Base-by-base conservation (phyloP, 2,888 invertebrate genomes). In the Caenorhabditis sp. region DNA sequence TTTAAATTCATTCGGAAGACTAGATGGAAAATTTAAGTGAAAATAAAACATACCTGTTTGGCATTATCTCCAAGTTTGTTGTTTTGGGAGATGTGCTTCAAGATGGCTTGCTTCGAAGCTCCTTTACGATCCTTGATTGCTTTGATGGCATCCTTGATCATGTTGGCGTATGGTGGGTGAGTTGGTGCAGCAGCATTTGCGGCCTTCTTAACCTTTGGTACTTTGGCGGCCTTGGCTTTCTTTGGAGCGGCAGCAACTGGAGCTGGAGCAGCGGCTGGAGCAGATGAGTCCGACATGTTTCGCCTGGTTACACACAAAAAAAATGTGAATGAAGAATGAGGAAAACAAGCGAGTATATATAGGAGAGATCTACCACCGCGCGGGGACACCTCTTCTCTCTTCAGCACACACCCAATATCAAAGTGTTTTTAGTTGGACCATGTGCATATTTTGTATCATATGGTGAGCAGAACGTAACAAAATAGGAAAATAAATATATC, bases 101-200 rank as follows among this genome's bases (percentile, higher is more conserved):
- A 81, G 72, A 90, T 89, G 23, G 90, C 90, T 75, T 89, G 89
- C 61, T 89, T 85, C 7, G 89, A 89, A 23, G 89, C 89, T n/a
- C 90, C 90, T 62, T 88, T 87, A 38, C 88, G 82, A 64, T 90
- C 89, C 75, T 89, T 89, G 69, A 90, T 79, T 21, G 83, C 73
- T 50, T 78, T 81, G 70, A 90, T 83, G 52, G 89, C 89, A 3
- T 85, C 85, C 65, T 85, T 84, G 70, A 89, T 87, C 90, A 90
- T 90, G 60, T 88, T 88, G 20, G 84, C 79, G 80, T 89, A 90
- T 57, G 84, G 83, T 53, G 88, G 88, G 57, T 87, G 88, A n/a
- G 88, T 43, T 0, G 63, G n/a, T 50, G 64, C 79, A 57, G 69
- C 50, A 31, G 31, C 31, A 60, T 10, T 31, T 4, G 70, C 70